Evolutionary conservation across 30 jellyfish, hydroid and myxozoan genomes (phyloP), one percentile per base, ranked within the genome.

Genomic region (Cassiopea xamachana): DNA sequence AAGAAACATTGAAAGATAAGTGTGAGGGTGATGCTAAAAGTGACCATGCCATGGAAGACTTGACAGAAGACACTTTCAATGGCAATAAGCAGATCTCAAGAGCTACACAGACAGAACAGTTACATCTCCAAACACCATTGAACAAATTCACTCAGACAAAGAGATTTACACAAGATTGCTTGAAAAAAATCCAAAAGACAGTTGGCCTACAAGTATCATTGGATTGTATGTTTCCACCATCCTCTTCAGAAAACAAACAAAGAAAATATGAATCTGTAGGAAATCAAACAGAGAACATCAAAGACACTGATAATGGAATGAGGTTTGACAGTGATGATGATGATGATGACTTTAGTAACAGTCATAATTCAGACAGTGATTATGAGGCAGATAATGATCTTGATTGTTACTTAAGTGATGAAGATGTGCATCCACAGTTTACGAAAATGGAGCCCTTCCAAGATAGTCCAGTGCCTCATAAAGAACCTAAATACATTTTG

Each of bases 301-400:
- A 51, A 79, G 88, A 81, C 82, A 81, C 83, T 58, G 90, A 81
- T 81, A 87, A 81, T 60, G 45, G 87, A 19, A 81, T 81, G 81
- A 83, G 91, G 64, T 86, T 62, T 83, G 73, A 6, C 67, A 86
- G 67, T n/a, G n/a, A n/a, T 83, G 49, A 48, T 69, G 73, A 83
- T 67, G 45, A 16, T 83, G 91, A 83, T 83, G 82, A 64, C 43
- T 83, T 46, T 83, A 71, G 84, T 67, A 85, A 2, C 81, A 19
- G 47, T 47, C 75, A 77, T 15, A 2, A 77, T 77, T 77, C 86
- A 48, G 86, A 50, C 86, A 7, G 58, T 77, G 86, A 77, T 77
- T 77, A 77, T 77, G 86, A 77, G 75, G 75, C 86, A 77, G 47
- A 77, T 45, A 77, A 77, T 47, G 75, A 77, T 77, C 75, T 77